These are phyloP conservation scores for Rhinoderma darwinii DNA, from an alignment of 2,113 vertebrate genomes.

Conservation along the genomic window DNA sequence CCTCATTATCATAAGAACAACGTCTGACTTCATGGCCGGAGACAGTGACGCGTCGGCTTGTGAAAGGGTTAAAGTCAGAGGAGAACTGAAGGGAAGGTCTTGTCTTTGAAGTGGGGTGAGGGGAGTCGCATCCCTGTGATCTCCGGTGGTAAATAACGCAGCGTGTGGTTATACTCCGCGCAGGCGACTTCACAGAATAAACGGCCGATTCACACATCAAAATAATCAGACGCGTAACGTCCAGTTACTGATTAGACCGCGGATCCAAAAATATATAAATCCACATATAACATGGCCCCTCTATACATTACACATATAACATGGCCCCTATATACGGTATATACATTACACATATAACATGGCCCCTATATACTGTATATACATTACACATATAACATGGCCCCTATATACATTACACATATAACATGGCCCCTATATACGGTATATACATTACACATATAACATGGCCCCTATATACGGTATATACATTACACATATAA, in stretches of 20 bases:
- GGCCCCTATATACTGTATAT: too few relatives aligned
- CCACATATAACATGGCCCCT: too few relatives aligned
- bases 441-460: too few relatives aligned
- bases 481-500: too few relatives aligned
- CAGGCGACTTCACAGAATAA: neutral
- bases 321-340: too few relatives aligned
- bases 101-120: constrained; percentile 69
- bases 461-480: too few relatives aligned
- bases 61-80: constrained; percentile 39
- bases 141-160: neutral
- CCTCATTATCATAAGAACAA: neutral
- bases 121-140: constrained; percentile 33
- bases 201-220: constrained; percentile 2
- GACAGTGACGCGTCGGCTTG: neutral
- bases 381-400: too few relatives aligned
- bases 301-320: too few relatives aligned
- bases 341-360: too few relatives aligned
- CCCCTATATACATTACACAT: too few relatives aligned
- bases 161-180: neutral
- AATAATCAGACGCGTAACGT: neutral
- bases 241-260: neutral
- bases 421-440: too few relatives aligned
- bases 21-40: neutral
- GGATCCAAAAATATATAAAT: too few relatives aligned
- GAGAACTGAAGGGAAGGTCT: neutral